Evolutionary conservation across 2,888 invertebrate genomes (phyloP).

Genomic region (Aphelenchoides bicaudatus): DNA sequence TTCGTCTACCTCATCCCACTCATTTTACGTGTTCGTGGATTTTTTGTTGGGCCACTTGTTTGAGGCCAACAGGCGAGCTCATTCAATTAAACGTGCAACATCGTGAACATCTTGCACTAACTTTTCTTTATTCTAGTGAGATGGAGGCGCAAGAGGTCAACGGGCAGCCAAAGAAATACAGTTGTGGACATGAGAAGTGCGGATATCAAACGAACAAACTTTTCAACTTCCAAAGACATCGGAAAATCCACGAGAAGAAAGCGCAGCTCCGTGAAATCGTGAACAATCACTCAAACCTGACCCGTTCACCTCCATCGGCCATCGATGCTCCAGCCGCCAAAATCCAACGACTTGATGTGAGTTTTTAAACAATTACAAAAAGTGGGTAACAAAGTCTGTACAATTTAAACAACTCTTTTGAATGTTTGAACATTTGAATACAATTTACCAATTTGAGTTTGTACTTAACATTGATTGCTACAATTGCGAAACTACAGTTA

Average conservation of each 20-base stretch:
- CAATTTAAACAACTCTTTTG: not conserved
- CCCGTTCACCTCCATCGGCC: conserved; percentile 2
- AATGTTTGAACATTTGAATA: not conserved
- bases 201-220: conserved; percentile 21
- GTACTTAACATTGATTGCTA: too few species aligned
- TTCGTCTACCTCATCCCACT: too few species aligned
- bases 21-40: too few species aligned
- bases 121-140: not conserved
- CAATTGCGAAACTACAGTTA: too few species aligned
- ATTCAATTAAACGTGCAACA: too few species aligned
- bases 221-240: conserved; percentile 21
- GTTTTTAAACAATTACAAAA: not conserved
- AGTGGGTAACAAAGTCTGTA: not conserved
- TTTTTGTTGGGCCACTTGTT: too few species aligned
- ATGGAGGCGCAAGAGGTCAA: conserved; percentile 19
- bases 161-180: conserved; percentile 13
- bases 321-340: conserved; percentile 12
- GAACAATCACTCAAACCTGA: too few species aligned
- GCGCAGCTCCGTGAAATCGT: conserved; percentile 7
- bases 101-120: too few species aligned
- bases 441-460: too few species aligned
- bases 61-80: too few species aligned
- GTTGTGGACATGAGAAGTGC: conserved; percentile 18
- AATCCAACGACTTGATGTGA: conserved; percentile 18
- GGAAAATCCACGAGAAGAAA: conserved; percentile 20